Evolutionary conservation across 2,888 invertebrate species (phyloP), one percentile per base, ranked within the genome.

Genomic region (Apamea monoglypha): DNA sequence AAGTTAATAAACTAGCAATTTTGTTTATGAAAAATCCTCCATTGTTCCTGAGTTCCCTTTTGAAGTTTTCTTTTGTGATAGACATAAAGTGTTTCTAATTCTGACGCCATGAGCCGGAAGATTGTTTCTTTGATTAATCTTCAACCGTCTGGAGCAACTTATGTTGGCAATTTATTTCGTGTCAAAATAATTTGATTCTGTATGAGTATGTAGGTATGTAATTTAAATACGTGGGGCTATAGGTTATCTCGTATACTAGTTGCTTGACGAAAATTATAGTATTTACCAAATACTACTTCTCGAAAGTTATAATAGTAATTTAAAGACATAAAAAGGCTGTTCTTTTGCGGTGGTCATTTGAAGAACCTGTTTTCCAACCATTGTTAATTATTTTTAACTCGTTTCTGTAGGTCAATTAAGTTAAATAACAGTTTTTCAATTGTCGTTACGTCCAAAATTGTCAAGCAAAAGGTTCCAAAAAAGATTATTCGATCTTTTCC

Each of bases 91-190:
- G 92, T 90, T 88, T 87, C 90, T 93, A 93, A 94, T 94, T 93
- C 89, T 87, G 83, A 86, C 80, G 89, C 89, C 76, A 91, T 91
- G 92, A 90, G 89, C 91, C 92, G 92, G 93, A 92, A 93, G 91
- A 93, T 92, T 91, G 92, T 90, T 88, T 91, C 90, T 93, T 92
- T 94, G 92, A 94, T 93, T 93, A 92, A 92, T 91, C 89, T 88
- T 90, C 88, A 92, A 91, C 90, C 85, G 90, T 87, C 80, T 75
- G 71, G 74, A 74, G 81, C 76, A 76, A 76, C 76, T 85, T 84
- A 67, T 56, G 85, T 76, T 68, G 64, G 73, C 73, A 76, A 84
- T 89, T 84, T 86, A 80, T 88, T 87, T 84, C 61, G 50, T 83
- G 76, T 83, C 74, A 80, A 72, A 82, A 68, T 74, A 66, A 89